phyloP scores from a whole-genome alignment of 2,888 invertebrate genomes.

The Acleris laterana region DNA sequence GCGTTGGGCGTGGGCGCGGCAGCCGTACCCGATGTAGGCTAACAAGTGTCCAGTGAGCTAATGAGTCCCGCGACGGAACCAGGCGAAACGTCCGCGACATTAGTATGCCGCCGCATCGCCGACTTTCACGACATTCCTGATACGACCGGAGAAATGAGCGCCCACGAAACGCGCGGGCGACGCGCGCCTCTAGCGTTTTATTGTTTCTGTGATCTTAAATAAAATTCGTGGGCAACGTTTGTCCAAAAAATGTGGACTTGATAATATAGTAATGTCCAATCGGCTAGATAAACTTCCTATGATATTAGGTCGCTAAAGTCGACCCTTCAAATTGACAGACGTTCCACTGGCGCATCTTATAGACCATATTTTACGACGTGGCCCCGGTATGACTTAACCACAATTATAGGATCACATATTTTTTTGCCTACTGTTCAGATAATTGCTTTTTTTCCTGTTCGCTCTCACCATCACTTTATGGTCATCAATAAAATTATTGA shows the following conservation, averaged over 20 bases:
- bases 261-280: too few relatives aligned
- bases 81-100: constrained; percentile 68
- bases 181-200: constrained; percentile 36
- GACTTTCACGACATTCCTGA: constrained; percentile 84
- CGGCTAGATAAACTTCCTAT: too few relatives aligned
- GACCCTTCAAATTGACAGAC: too few relatives aligned
- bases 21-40: constrained; percentile 70
- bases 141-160: constrained; percentile 76
- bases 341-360: too few relatives aligned
- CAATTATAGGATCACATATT: too few relatives aligned
- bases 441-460: constrained; percentile 18
- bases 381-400: too few relatives aligned
- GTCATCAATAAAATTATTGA: not conserved
- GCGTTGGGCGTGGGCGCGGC: constrained; percentile 46
- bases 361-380: too few relatives aligned
- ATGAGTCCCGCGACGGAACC: constrained; percentile 54
- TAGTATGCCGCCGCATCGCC: constrained; percentile 81
- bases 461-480: constrained; percentile 12
- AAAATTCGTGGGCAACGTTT: too few relatives aligned
- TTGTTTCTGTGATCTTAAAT: not conserved
- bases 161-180: constrained; percentile 65
- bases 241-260: too few relatives aligned
- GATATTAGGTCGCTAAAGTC: too few relatives aligned
- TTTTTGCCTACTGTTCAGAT: not conserved
- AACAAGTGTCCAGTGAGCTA: constrained; percentile 73